These are phyloP conservation scores for Brenthis daphne DNA, from an alignment of 2,888 invertebrate species.

Conservation along the genomic window DNA sequence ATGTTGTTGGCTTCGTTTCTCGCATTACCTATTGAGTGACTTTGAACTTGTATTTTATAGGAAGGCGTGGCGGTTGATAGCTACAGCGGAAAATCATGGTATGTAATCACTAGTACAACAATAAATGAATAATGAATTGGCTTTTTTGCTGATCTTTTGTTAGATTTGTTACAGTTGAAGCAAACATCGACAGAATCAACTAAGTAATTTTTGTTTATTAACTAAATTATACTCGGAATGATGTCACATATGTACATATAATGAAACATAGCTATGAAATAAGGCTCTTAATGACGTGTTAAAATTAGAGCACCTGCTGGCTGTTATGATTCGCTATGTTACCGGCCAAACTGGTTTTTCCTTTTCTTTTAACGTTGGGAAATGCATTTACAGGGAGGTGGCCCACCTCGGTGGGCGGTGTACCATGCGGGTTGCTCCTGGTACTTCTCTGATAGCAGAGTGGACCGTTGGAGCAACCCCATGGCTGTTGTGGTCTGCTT, in stretches of 20 bases:
- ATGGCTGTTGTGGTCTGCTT: no score
- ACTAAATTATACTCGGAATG: slow-evolving; percentile 3
- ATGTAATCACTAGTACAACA: slow-evolving; percentile 49
- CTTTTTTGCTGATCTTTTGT: slow-evolving; percentile 33
- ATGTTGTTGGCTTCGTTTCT: slow-evolving; percentile 57
- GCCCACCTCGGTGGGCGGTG: no score
- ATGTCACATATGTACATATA: background rate
- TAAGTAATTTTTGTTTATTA: slow-evolving; percentile 6
- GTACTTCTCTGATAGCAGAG: no score
- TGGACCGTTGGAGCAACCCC: no score
- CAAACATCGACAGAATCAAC: background rate
- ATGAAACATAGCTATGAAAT: no score
- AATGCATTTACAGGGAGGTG: no score
- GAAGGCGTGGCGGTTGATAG: slow-evolving; percentile 67
- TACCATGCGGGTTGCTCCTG: no score
- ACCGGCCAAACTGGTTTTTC: no score
- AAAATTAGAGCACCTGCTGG: no score
- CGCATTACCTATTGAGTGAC: slow-evolving; percentile 64
- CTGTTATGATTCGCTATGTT: no score
- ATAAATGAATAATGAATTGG: slow-evolving; percentile 30
- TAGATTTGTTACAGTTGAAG: slow-evolving; percentile 22
- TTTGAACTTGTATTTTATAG: slow-evolving; percentile 78
- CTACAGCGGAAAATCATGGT: slow-evolving; percentile 65
- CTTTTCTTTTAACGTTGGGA: no score
- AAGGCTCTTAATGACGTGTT: no score